Base-by-base conservation (phyloP, 2,888 invertebrate species). In the Rambutsinella grinnellia region DNA sequence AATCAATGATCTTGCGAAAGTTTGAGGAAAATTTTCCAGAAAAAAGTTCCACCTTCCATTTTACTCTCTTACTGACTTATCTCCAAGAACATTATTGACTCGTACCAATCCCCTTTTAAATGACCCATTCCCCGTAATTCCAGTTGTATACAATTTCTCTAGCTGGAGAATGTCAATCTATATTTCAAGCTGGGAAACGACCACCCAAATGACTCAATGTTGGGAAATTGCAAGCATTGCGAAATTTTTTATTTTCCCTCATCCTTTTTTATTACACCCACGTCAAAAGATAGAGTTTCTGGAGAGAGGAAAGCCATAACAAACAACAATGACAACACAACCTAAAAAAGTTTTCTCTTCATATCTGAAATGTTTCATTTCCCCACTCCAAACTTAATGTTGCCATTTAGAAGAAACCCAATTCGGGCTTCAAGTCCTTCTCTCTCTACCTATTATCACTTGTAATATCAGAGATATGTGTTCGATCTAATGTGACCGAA, bases 401-500 rank as follows among this genome's bases (percentile, higher is more conserved):
- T 24, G 47, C 21, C 61, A 61, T 61, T 61, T 47, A n/a, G n/a
- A 23, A 61, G 46, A 17, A 36, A 19, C 8, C 24, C n/a, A 13
- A 15, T n/a, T 19, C 6, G 54, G 23, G 54, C 36, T 8, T 36
- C 36, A 36, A 5, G 13, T 36, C 36, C 5, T 36, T 36, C 13
- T 36, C 36, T 13, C 36, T 13, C 36, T 36, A 36, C 36, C 6
- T 23, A 27, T 26, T 23, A 15, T 47, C 46, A 57, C n/a, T n/a
- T n/a, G n/a, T n/a, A n/a, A n/a, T n/a, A n/a, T n/a, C n/a, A n/a
- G n/a, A n/a, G n/a, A n/a, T n/a, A n/a, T n/a, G n/a, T n/a, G n/a
- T n/a, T n/a, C n/a, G n/a, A n/a, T n/a, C n/a, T 67, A 67, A 67
- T 67, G 66, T 46, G 66, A 8, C 47, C 56, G 57, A 67, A 68